Conservation (phyloP, 2,797 vertebrate genomes). For the Gadopsis bispinosus region DNA sequence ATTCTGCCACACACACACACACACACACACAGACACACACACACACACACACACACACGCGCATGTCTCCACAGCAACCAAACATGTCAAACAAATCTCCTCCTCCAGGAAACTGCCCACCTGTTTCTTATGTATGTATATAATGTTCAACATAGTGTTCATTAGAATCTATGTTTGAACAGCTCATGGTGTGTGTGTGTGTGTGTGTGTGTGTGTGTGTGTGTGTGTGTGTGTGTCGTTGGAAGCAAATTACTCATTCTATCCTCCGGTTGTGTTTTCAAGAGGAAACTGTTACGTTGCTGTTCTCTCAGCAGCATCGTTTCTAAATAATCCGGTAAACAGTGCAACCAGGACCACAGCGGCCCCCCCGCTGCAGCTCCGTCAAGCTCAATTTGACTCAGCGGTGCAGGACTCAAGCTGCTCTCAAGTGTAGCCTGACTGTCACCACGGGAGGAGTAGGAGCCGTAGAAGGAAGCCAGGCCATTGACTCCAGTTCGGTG, state of each 20-base stretch:
- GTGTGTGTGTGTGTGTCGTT: slow-evolving; percentile 6
- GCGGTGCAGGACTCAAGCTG: slow-evolving; percentile 32
- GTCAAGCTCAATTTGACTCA: slow-evolving; percentile 50
- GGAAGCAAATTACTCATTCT: slow-evolving; percentile 11
- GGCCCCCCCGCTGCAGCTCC: slow-evolving; percentile 37
- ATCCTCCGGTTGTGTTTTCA: slow-evolving; percentile 12
- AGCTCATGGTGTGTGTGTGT: background rate
- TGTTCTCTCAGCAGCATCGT: slow-evolving; percentile 29
- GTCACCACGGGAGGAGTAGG: slow-evolving; percentile 16
- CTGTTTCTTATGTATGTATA: slow-evolving; percentile 31
- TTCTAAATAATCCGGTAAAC: slow-evolving; percentile 51
- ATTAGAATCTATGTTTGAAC: background rate
- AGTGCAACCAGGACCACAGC: slow-evolving; percentile 17
- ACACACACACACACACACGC: slow-evolving; percentile 27
- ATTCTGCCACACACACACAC: slow-evolving; percentile 24
- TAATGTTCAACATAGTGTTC: background rate
- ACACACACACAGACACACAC: slow-evolving; percentile 26
- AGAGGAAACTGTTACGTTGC: slow-evolving; percentile 15
- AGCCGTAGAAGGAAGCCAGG: slow-evolving; percentile 8
- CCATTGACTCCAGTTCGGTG: slow-evolving; percentile 42
- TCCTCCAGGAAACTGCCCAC: slow-evolving; percentile 49
- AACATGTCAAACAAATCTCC: slow-evolving; percentile 51
- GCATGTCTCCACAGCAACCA: slow-evolving; percentile 61
- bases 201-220: background rate
- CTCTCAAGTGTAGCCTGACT: slow-evolving; percentile 40